Base-by-base conservation (phyloP, 2,797 vertebrate genomes). In the Semaprochilodus insignis region DNA sequence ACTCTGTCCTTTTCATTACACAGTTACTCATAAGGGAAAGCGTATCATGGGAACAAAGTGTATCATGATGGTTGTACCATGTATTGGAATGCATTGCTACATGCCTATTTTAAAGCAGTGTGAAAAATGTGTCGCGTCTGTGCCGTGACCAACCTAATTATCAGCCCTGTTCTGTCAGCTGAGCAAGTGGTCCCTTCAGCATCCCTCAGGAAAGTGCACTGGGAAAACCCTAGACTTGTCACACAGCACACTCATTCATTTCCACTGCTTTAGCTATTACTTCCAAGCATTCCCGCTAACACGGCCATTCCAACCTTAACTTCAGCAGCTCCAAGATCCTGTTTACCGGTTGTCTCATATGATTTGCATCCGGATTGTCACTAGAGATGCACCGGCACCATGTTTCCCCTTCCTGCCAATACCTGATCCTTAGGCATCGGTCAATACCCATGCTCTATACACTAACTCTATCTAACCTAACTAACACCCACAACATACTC, bases 131-230 rank as follows among this genome's bases (percentile, higher is more conserved):
- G 91, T 78, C 70, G 91, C 21, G 48, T 87, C 86, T 87, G 83
- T 83, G 88, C 91, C 92, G 91, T 92, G 91, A 89, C 87, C 91
- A 91, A 90, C 86, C 91, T 93, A 93, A 94, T 94, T 95, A 94
- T 91, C 92, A 86, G 78, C 85, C 89, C 78, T 91, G 87, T 87
- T 83, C 84, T 85, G 81, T 62, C 88, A 80, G 85, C 78, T 88
- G 88, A 91, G 86, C 88, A 87, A 88, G 80, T 78, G 88, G 92
- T 94, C 90, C 90, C 91, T 90, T 85, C 71, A 90, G 91, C 88
- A 94, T 91, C 92, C 89, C 83, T 89, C 87, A 89, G 51, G 36
- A 59, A 72, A 65, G 76, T 19, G 40, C 62, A 54, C 62, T 63
- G 83, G 79, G 67, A 82, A 86, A 80, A 75, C 78, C 83, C 52